phyloP scores from a whole-genome alignment of 30 jellyfish, hydroid and myxozoan species.

The Rhopilema esculentum region DNA sequence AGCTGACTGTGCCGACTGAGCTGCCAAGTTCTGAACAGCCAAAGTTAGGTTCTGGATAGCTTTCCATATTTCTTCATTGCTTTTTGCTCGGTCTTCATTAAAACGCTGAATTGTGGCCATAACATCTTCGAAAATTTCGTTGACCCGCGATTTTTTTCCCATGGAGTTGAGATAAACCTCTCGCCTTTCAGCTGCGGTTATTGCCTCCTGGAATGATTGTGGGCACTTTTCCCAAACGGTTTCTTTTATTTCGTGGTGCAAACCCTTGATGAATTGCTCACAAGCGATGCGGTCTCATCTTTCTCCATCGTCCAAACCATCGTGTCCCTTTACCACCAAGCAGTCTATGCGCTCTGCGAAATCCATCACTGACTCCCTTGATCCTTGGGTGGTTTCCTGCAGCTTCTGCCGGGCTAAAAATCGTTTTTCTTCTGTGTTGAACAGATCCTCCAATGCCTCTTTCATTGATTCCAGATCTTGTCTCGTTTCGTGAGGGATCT shows the following conservation, averaged over 20 bases:
- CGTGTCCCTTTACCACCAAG: constrained; percentile 46
- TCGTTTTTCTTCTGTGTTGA: constrained; percentile 46
- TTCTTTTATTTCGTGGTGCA: constrained; percentile 41
- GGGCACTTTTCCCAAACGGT: constrained; percentile 60
- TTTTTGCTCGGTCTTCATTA: too few relatives aligned
- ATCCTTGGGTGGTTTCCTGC: constrained; percentile 46
- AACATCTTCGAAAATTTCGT: too few relatives aligned
- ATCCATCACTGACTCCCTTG: constrained; percentile 32
- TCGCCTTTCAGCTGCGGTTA: too few relatives aligned
- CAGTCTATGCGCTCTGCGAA: constrained; percentile 1
- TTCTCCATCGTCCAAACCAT: constrained; percentile 34
- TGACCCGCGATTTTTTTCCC: too few relatives aligned
- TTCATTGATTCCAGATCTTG: constrained; percentile 32
- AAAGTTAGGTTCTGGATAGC: too few relatives aligned
- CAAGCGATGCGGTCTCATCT: too few relatives aligned
- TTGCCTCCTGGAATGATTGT: too few relatives aligned
- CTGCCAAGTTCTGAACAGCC: too few relatives aligned
- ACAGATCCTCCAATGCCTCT: constrained; percentile 42
- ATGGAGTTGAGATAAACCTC: too few relatives aligned
- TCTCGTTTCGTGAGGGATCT: constrained; percentile 21
- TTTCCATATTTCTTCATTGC: too few relatives aligned
- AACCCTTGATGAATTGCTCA: constrained; percentile 36
- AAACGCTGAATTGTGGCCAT: too few relatives aligned
- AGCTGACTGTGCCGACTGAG: too few relatives aligned
- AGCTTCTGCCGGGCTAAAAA: constrained; percentile 44